Evolutionary conservation across 2,797 vertebrate species (phyloP).

Genomic region (Hypotaenidia philippensis): DNA sequence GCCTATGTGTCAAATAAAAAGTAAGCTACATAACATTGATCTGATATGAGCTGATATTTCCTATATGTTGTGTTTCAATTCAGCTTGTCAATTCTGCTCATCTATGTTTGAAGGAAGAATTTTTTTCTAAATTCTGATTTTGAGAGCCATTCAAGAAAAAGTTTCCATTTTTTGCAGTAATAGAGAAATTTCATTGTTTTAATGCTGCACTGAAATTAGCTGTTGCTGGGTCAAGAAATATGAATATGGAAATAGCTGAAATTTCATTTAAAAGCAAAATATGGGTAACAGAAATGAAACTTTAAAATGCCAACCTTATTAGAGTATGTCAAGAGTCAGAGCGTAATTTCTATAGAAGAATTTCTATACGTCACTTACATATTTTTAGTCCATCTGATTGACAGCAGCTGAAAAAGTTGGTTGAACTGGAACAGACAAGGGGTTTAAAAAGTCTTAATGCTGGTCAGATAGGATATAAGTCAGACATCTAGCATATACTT

Average conservation of each 20-base stretch:
- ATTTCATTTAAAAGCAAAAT: not conserved
- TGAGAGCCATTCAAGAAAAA: not conserved
- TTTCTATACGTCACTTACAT: not conserved
- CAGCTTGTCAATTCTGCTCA: not conserved
- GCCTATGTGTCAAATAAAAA: not conserved
- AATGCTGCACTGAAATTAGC: not conserved
- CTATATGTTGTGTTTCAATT: not conserved
- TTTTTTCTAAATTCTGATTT: not conserved
- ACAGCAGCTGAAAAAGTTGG: not conserved
- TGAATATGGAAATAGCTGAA: not conserved
- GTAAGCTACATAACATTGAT: not conserved
- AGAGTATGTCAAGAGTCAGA: not conserved
- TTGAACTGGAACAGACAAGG: not conserved
- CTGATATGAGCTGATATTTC: not conserved
- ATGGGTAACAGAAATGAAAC: not conserved
- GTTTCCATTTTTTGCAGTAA: not conserved
- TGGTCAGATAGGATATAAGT: not conserved
- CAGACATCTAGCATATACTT: not conserved
- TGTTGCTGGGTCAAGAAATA: not conserved
- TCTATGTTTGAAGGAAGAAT: not conserved
- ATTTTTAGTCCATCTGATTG: slow-evolving; percentile 15
- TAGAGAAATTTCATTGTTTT: not conserved
- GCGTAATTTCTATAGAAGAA: not conserved
- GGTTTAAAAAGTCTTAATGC: not conserved
- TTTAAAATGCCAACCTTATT: not conserved